phyloP scores from a whole-genome alignment of 1,140 invertebrate species.

The Leptinotarsa lineolata region DNA sequence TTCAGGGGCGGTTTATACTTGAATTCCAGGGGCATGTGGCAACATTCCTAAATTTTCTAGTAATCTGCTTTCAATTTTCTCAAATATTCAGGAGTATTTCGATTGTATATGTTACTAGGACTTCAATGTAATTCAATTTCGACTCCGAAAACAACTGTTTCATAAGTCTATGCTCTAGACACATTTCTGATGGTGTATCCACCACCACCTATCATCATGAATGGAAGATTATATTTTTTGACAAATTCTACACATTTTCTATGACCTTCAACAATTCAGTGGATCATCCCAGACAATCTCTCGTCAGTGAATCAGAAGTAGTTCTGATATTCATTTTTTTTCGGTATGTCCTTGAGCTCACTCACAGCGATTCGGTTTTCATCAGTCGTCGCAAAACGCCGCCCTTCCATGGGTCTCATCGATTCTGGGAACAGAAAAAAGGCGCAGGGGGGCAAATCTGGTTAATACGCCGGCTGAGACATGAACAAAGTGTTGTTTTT shows the following conservation, averaged over 20 bases:
- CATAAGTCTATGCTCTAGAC: slow-evolving; percentile 98
- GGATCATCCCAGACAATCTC: slow-evolving; percentile 96
- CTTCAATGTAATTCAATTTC: slow-evolving; percentile 99
- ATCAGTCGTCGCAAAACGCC: no score
- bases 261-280: slow-evolving; percentile 95
- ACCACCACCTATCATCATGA: slow-evolving; percentile 92
- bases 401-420: no score
- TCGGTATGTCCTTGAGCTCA: no score
- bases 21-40: slow-evolving; percentile 96
- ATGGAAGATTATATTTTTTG: slow-evolving; percentile 94
- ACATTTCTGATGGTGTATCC: slow-evolving; percentile 99
- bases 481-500: no score
- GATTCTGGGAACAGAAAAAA: no score
- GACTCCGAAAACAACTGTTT: slow-evolving; percentile 92
- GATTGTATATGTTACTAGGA: slow-evolving; percentile 99
- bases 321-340: no score
- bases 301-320: slow-evolving; percentile 97
- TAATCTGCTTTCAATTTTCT: slow-evolving; percentile 94
- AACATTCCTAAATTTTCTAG: slow-evolving; percentile 98
- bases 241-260: slow-evolving; percentile 98
- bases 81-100: slow-evolving; percentile 98
- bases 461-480: no score
- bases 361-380: no score
- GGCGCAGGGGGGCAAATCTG: no score
- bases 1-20: slow-evolving; percentile 94